Evolutionary conservation across 2,888 invertebrate genomes (phyloP), one percentile per base, ranked within the genome.

Genomic region (Latheticus oryzae): DNA sequence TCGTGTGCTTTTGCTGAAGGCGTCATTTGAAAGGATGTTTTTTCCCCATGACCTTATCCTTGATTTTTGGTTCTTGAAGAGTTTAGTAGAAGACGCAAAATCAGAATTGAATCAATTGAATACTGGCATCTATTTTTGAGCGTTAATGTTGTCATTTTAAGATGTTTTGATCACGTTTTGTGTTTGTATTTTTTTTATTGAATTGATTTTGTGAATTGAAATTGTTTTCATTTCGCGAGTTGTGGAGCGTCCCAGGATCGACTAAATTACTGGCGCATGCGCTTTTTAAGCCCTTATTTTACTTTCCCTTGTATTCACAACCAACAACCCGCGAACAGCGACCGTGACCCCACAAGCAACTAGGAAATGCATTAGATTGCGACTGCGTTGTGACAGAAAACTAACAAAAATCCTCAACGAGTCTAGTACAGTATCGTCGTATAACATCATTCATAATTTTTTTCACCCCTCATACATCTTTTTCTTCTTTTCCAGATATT

Each of bases 361-460:
- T 71, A 75, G 76, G 76, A 76, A 76, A 76, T 75, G 75, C 76
- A 74, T 74, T 74, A 73, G 69, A 68, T 61, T 61, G 68, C 70
- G 70, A 62, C 58, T 63, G 48, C 59, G 55, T 53, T 54, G 54
- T 55, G 40, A 21, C 40, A 42, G 48, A 43, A 30, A 15, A 16
- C 21, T 24, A 15, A 15, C 47, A 38, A 37, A 45, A 35, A 26
- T 33, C 26, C 43, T 19, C 21, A 19, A 11, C 42, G n/a, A 8
- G 8, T n/a, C 9, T 28, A 43, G 30, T 30, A 43, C 11, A 43
- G 30, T 43, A 43, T 42, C 8, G 28, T 11, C 11, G 9, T 40
- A 24, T 21, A 11, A 13, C 3, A 3, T 2, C n/a, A 9, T 2
- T 32, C 5, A 32, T 35, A 13, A 9, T 16, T 35, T 5, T 35